Evolutionary conservation across 2,888 invertebrate genomes (phyloP).

Genomic region (Netelia virgata): DNA sequence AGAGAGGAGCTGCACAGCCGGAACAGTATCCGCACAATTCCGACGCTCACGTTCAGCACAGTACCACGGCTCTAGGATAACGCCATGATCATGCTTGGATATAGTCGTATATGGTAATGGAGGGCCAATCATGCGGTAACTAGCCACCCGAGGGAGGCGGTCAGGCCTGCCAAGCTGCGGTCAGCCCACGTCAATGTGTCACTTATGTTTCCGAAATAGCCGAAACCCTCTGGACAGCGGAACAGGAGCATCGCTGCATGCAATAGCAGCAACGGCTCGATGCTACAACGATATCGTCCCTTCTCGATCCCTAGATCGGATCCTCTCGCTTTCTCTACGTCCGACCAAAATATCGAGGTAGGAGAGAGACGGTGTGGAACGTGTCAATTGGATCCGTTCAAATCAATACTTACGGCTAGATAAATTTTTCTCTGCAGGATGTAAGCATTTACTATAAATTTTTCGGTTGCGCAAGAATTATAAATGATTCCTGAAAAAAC

Average conservation of each 20-base stretch:
- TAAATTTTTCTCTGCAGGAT: too few species aligned
- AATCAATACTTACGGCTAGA: neutral
- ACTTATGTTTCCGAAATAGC: constrained; percentile 83
- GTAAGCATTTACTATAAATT: too few species aligned
- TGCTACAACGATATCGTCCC: constrained; percentile 62
- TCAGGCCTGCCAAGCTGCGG: constrained; percentile 83
- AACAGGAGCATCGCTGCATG: constrained; percentile 73
- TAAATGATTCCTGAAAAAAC: too few species aligned
- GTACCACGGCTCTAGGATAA: constrained; percentile 55
- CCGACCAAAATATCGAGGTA: constrained; percentile 30
- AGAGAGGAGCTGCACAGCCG: neutral
- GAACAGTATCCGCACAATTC: constrained; percentile 39
- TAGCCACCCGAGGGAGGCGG: constrained; percentile 84
- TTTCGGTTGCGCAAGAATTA: too few species aligned
- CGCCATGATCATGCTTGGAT: constrained; percentile 70
- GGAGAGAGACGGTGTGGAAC: constrained; percentile 27
- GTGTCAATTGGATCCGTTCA: neutral
- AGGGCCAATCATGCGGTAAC: constrained; percentile 85
- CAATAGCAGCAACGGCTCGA: constrained; percentile 68
- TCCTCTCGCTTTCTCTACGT: constrained; percentile 23
- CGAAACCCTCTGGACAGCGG: constrained; percentile 78
- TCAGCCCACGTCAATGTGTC: constrained; percentile 85
- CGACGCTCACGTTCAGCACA: constrained; percentile 45
- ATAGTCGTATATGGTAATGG: constrained; percentile 83
- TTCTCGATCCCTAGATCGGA: constrained; percentile 47